phyloP scores from a whole-genome alignment of 2,113 vertebrate genomes.

The Dendropsophus ebraccatus region DNA sequence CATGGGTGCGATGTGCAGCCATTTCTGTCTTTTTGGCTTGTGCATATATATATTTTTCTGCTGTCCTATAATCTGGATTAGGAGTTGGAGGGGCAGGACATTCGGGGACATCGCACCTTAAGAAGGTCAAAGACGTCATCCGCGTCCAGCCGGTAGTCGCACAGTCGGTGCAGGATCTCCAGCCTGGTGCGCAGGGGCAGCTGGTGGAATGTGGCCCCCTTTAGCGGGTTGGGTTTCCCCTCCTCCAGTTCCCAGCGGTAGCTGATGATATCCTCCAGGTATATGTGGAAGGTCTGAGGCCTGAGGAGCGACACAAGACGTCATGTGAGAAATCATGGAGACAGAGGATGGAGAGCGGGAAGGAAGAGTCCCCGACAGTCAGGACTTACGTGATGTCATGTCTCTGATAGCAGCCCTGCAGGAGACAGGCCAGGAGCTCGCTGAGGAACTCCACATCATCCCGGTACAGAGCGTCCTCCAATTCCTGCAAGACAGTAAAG shows the following conservation, averaged over 20 bases:
- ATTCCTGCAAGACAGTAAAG: no score
- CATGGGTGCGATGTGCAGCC: no score
- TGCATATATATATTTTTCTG: neutral
- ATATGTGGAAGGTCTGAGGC: slow-evolving; percentile 87
- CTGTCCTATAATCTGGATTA: neutral
- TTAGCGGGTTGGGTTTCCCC: slow-evolving; percentile 92
- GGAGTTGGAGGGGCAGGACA: neutral
- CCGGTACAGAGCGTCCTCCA: no score
- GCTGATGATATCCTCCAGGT: slow-evolving; percentile 97
- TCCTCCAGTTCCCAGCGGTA: slow-evolving; percentile 98
- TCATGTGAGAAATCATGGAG: neutral
- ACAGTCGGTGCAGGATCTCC: slow-evolving; percentile 92
- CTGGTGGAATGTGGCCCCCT: slow-evolving; percentile 83
- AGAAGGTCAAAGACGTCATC: slow-evolving; percentile 96
- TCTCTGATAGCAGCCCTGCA: slow-evolving; percentile 97
- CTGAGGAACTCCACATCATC: slow-evolving; percentile 92
- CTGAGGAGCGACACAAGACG: slow-evolving; percentile 65
- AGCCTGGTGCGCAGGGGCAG: slow-evolving; percentile 87
- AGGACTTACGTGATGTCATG: slow-evolving; percentile 95
- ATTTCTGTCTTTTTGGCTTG: no score
- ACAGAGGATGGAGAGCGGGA: no score
- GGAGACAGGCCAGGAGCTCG: slow-evolving; percentile 89
- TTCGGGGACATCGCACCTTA: slow-evolving; percentile 77
- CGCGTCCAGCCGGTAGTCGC: slow-evolving; percentile 94
- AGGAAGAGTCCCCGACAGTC: no score